These are phyloP conservation scores for Gasteruption jaculator DNA, from an alignment of 2,888 invertebrate genomes.

Conservation along the genomic window DNA sequence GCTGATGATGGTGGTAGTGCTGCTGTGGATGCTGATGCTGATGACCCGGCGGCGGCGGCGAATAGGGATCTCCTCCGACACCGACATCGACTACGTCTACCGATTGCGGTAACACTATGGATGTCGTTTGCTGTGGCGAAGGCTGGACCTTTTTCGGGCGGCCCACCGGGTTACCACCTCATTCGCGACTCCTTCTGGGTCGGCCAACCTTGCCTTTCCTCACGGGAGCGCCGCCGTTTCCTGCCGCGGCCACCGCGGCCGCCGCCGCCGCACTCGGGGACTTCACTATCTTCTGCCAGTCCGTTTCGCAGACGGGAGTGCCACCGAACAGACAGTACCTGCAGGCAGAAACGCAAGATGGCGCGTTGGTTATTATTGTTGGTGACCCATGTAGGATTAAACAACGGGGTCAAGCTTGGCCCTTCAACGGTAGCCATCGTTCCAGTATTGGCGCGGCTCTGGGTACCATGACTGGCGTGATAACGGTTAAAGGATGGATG, in stretches of 20 bases:
- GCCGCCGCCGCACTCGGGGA: conserved; percentile 57
- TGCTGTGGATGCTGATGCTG: conserved; percentile 43
- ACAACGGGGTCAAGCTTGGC: too few relatives aligned
- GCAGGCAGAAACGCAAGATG: too few relatives aligned
- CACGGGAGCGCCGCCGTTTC: conserved; percentile 61
- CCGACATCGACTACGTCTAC: conserved; percentile 33
- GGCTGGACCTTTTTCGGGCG: conserved; percentile 51
- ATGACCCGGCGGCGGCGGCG: conserved; percentile 52
- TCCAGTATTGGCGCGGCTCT: too few relatives aligned
- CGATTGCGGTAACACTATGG: conserved; percentile 31
- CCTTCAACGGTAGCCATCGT: too few relatives aligned
- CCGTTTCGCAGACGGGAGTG: conserved; percentile 89
- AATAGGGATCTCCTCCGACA: conserved; percentile 43
- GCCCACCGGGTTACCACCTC: conserved; percentile 59
- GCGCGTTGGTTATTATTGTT: not conserved
- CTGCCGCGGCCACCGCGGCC: conserved; percentile 64
- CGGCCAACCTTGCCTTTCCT: conserved; percentile 87
- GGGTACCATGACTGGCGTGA: too few relatives aligned
- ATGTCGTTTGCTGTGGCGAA: conserved; percentile 37
- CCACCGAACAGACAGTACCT: conserved; percentile 89
- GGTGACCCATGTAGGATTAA: too few relatives aligned
- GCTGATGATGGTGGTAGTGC: conserved; percentile 38
- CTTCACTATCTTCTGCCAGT: conserved; percentile 90
- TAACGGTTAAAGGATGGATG: too few relatives aligned
- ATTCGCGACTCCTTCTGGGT: conserved; percentile 85